These are phyloP conservation scores for Phytoseiulus persimilis DNA, from an alignment of 2,888 invertebrate species.

Conservation along the genomic window DNA sequence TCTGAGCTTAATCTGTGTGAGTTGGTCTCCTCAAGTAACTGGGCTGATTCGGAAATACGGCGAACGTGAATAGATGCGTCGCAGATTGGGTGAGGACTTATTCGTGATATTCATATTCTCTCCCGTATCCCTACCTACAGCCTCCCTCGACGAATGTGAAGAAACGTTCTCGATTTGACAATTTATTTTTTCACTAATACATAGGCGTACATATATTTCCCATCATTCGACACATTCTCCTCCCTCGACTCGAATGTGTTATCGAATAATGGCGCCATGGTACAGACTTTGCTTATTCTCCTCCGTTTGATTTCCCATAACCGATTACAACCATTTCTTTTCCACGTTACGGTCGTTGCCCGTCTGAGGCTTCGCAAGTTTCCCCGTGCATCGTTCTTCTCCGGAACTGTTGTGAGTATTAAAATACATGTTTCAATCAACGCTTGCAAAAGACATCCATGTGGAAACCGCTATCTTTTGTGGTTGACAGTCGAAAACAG, in stretches of 20 bases:
- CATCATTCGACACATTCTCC: neutral
- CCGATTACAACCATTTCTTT: neutral
- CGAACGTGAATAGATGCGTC: no score
- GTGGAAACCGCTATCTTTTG: neutral
- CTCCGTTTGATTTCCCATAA: neutral
- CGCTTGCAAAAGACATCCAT: neutral
- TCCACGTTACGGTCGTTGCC: neutral
- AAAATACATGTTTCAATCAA: slow-evolving; percentile 33
- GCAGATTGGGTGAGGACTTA: no score
- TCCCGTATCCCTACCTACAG: no score
- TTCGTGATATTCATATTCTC: neutral
- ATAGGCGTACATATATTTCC: neutral
- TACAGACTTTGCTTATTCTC: neutral
- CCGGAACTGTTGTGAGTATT: slow-evolving; percentile 14
- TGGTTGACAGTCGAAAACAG: neutral
- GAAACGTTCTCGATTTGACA: neutral
- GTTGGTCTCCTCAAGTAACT: no score
- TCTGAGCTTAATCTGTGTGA: no score
- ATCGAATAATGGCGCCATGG: neutral
- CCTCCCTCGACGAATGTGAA: neutral
- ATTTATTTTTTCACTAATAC: neutral
- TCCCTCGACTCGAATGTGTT: neutral
- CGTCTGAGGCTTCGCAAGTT: neutral
- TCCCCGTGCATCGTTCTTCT: neutral
- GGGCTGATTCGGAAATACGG: no score